Conservation (phyloP, 2,888 invertebrate genomes). For the Peribatodes rhomboidaria region DNA sequence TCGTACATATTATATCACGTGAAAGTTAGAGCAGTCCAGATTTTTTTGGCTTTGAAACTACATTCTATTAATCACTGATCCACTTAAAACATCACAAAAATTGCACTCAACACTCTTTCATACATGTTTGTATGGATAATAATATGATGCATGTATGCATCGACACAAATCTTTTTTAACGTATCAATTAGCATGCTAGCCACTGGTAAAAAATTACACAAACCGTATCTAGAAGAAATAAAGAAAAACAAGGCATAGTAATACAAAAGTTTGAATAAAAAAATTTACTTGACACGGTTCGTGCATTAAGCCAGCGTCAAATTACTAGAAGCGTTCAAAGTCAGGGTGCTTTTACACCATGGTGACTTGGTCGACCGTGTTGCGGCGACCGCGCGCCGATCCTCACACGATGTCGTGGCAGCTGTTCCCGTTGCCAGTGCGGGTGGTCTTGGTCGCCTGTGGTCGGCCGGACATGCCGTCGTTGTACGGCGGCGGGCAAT, state of each 20-base stretch:
- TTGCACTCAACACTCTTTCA: not conserved
- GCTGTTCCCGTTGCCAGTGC: constrained; percentile 90
- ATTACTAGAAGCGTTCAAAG: not conserved
- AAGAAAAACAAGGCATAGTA: too few relatives aligned
- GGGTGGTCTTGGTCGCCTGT: constrained; percentile 89
- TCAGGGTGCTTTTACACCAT: constrained; percentile 59
- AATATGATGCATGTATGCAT: too few relatives aligned
- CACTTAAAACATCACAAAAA: not conserved
- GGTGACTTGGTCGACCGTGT: constrained; percentile 68
- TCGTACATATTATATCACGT: not conserved
- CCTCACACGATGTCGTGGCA: constrained; percentile 86
- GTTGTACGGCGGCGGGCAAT: constrained; percentile 84
- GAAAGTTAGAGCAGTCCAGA: not conserved
- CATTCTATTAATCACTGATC: not conserved
- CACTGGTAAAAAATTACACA: not conserved
- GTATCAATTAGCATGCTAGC: not conserved
- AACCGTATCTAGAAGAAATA: too few relatives aligned
- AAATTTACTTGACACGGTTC: not conserved
- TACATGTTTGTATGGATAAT: not conserved
- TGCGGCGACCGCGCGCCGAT: constrained; percentile 72
- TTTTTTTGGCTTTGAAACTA: not conserved
- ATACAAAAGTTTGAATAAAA: too few relatives aligned
- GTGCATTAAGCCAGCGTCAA: not conserved
- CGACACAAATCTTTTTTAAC: not conserved
- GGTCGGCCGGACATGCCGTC: constrained; percentile 70